These are phyloP conservation scores for Riparia riparia DNA, from an alignment of 2,113 vertebrate genomes.

Conservation along the genomic window DNA sequence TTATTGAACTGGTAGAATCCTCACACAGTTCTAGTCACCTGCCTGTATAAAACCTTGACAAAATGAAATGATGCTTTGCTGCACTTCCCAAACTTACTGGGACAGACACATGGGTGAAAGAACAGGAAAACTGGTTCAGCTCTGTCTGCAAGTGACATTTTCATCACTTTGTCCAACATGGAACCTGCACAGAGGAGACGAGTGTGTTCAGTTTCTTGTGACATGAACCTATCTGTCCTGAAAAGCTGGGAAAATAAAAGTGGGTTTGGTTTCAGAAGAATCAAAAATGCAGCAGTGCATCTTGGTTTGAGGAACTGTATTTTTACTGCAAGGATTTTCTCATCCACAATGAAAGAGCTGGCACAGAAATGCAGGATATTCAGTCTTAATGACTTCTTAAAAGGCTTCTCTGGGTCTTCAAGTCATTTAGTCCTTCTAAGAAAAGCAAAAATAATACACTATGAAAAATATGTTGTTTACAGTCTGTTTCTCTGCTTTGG, in stretches of 20 bases:
- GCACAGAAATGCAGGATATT: background rate
- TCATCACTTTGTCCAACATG: background rate
- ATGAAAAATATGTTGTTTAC: background rate
- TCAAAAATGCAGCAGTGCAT: background rate
- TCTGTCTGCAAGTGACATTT: background rate
- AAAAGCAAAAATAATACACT: background rate
- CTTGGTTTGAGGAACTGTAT: background rate
- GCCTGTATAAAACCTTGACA: background rate
- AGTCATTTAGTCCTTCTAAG: background rate
- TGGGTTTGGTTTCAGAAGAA: background rate
- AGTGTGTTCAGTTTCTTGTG: background rate
- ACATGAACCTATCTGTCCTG: background rate
- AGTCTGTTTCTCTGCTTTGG: background rate
- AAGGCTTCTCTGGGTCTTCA: background rate
- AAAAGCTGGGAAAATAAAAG: background rate
- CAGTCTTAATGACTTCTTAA: slow-evolving; percentile 3
- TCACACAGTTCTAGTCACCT: background rate
- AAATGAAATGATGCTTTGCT: background rate
- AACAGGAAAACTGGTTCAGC: background rate
- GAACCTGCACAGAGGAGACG: fast-evolving
- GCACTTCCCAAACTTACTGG: background rate
- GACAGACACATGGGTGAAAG: background rate
- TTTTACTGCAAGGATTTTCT: slow-evolving; percentile 5
- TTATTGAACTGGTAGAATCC: background rate
- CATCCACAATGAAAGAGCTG: background rate